These are phyloP conservation scores for Sminthurides aquaticus DNA, from an alignment of 2,888 invertebrate genomes.

Conservation along the genomic window DNA sequence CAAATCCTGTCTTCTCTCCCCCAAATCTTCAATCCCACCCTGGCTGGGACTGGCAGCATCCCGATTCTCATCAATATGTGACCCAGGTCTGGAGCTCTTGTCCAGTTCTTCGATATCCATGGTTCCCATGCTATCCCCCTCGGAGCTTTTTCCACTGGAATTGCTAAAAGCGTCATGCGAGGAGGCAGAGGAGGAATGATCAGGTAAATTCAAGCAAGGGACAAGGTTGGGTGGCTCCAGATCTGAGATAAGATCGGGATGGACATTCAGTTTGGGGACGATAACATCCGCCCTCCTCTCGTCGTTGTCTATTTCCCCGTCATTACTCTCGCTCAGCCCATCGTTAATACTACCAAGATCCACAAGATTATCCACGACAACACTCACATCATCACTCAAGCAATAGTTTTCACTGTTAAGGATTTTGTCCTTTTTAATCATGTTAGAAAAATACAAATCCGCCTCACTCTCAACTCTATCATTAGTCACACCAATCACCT, in stretches of 20 bases:
- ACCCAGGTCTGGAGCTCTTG: not conserved
- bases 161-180: conserved; percentile 11
- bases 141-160: conserved; percentile 16
- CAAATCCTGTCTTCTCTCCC: conserved; percentile 12
- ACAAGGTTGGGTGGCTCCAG: conserved; percentile 15
- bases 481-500: conserved; percentile 13
- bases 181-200: not conserved
- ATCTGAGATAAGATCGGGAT: conserved; percentile 18
- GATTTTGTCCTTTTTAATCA: conserved; percentile 19
- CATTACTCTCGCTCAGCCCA: not conserved
- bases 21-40: not conserved
- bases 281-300: not conserved
- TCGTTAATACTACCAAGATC: not conserved
- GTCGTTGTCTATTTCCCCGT: not conserved
- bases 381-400: conserved; percentile 11
- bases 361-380: conserved; percentile 9
- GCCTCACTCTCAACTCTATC: not conserved
- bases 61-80: not conserved
- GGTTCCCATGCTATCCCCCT: conserved; percentile 1
- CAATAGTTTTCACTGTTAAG: conserved; percentile 11
- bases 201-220: not conserved
- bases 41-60: not conserved
- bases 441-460: conserved; percentile 24
- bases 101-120: not conserved
- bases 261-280: conserved; percentile 9